These are phyloP conservation scores for Plecotus auritus DNA, from an alignment of 2,113 vertebrate species.

Conservation along the genomic window DNA sequence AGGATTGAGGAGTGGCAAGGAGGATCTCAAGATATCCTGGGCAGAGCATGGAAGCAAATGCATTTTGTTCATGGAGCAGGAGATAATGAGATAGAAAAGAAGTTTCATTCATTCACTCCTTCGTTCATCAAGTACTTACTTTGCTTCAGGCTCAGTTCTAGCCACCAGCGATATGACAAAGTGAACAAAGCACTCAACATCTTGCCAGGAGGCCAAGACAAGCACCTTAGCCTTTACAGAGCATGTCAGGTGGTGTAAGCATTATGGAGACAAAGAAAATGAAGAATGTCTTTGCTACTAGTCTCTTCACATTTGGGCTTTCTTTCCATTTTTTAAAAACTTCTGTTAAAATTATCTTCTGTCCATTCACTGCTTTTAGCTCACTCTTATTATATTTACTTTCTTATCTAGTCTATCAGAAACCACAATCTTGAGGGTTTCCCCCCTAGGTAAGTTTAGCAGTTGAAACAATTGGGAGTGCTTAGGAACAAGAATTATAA, in stretches of 20 bases:
- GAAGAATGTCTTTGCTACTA: neutral
- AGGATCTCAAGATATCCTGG: neutral
- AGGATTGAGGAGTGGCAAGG: neutral
- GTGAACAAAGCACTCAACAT: neutral
- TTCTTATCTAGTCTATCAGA: neutral
- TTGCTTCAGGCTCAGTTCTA: neutral
- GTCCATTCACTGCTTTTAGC: neutral
- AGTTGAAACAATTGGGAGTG: neutral
- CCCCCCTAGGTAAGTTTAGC: neutral
- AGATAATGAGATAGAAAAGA: neutral
- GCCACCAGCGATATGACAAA: neutral
- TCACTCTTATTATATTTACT: neutral
- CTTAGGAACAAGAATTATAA: neutral
- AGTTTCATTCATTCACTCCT: neutral
- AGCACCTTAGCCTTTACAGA: neutral
- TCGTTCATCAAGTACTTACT: neutral
- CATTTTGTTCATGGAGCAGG: neutral
- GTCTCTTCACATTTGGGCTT: neutral
- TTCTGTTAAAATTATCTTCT: neutral
- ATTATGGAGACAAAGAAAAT: neutral
- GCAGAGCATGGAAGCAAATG: neutral
- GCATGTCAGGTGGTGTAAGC: neutral
- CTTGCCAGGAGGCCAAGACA: neutral
- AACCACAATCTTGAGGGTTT: neutral
- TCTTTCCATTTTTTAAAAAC: neutral